phyloP scores from a whole-genome alignment of 2,797 vertebrate species.

The Bradypus variegatus region DNA sequence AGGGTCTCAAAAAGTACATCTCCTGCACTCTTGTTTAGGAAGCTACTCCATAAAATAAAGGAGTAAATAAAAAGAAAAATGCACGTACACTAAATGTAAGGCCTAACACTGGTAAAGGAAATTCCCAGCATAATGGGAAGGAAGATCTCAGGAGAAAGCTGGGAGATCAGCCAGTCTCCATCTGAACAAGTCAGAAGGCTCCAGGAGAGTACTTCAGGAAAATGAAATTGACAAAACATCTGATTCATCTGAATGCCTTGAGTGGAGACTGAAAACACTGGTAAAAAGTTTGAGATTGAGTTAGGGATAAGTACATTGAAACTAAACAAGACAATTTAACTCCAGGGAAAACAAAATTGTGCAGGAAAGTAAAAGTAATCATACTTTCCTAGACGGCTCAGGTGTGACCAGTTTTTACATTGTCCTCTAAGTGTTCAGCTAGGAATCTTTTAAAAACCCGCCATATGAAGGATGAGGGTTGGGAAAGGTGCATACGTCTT shows the following conservation, averaged over 20 bases:
- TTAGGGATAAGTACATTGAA: neutral
- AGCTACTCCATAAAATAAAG: neutral
- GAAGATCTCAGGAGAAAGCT: neutral
- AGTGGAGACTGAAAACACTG: neutral
- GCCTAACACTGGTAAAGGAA: neutral
- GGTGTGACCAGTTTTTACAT: neutral
- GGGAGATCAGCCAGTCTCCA: neutral
- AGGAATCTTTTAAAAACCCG: neutral
- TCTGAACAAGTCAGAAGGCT: neutral
- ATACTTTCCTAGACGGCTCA: neutral
- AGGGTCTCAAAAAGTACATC: constrained; percentile 14
- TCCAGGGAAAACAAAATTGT: constrained; percentile 10
- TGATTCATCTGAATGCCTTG: neutral
- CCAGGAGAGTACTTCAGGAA: neutral
- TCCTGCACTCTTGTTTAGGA: neutral
- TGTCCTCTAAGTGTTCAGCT: neutral
- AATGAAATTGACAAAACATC: neutral
- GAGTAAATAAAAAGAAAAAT: constrained; percentile 24
- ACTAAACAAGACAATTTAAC: neutral
- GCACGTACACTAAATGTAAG: neutral
- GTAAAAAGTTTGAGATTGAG: neutral
- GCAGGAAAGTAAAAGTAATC: neutral
- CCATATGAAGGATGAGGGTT: neutral
- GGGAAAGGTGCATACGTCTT: neutral
- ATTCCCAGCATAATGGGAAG: neutral